Conservation (phyloP, 2,888 invertebrate genomes). For the Automeris io region DNA sequence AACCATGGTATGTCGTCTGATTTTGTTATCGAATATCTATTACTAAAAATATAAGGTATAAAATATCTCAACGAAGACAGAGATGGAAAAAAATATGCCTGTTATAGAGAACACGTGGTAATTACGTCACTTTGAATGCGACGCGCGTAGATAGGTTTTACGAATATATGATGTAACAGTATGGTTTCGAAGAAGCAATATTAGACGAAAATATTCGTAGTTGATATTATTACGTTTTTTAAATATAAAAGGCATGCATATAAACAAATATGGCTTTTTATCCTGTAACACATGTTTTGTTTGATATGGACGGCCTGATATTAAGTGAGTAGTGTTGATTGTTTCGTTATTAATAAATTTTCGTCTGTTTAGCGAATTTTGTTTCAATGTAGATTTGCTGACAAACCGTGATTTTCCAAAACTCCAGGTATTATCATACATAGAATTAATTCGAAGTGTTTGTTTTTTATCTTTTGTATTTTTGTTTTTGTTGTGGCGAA, state of each 20-base stretch:
- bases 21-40: too few relatives aligned
- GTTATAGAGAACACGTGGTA: too few relatives aligned
- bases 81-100: too few relatives aligned
- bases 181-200: not conserved
- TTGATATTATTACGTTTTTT: not conserved
- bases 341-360: not conserved
- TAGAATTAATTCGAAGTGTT: too few relatives aligned
- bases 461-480: too few relatives aligned
- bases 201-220: not conserved
- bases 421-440: too few relatives aligned
- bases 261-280: constrained; percentile 33
- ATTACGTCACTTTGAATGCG: constrained; percentile 1
- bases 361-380: not conserved
- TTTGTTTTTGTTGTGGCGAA: too few relatives aligned
- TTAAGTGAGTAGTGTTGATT: constrained; percentile 44
- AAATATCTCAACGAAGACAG: too few relatives aligned
- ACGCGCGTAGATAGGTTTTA: constrained; percentile 18
- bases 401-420: not conserved
- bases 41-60: too few relatives aligned
- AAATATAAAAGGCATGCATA: constrained; percentile 11
- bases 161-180: constrained; percentile 18
- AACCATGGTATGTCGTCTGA: too few relatives aligned
- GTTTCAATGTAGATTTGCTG: not conserved
- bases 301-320: constrained; percentile 67
- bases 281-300: constrained; percentile 55